Evolutionary conservation across 1,140 invertebrate species (phyloP).

Genomic region (Anagrus nilaparvatae): DNA sequence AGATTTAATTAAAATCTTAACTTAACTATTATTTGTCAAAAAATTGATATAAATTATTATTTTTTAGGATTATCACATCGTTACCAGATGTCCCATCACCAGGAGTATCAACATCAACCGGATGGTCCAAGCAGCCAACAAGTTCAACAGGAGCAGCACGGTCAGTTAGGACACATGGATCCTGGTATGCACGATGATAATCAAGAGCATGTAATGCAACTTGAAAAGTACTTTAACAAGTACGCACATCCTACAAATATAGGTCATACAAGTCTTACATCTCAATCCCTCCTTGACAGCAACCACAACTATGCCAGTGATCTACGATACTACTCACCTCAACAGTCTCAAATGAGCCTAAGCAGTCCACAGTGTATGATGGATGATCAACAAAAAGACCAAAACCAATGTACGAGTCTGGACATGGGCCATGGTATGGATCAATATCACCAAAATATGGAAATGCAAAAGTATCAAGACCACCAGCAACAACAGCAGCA

Average conservation of each 20-base stretch:
- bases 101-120: slow-evolving; percentile 34
- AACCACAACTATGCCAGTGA: slow-evolving; percentile 45
- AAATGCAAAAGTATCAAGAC: slow-evolving; percentile 37
- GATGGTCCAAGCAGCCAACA: slow-evolving; percentile 23
- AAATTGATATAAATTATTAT: no score
- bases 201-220: slow-evolving; percentile 34
- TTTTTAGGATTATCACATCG: slow-evolving; percentile 34
- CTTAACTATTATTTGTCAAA: background rate
- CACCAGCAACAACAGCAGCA: slow-evolving; percentile 37
- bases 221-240: slow-evolving; percentile 45
- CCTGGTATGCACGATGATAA: slow-evolving; percentile 33
- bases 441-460: slow-evolving; percentile 34
- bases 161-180: slow-evolving; percentile 30
- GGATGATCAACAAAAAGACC: slow-evolving; percentile 31
- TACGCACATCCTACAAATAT: slow-evolving; percentile 36
- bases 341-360: slow-evolving; percentile 33
- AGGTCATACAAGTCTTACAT: slow-evolving; percentile 29
- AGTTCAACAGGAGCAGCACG: slow-evolving; percentile 24
- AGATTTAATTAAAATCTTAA: no score
- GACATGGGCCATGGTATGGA: slow-evolving; percentile 23
- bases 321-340: slow-evolving; percentile 34
- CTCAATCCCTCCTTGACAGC: slow-evolving; percentile 38
- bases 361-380: slow-evolving; percentile 35
- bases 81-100: slow-evolving; percentile 37
- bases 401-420: slow-evolving; percentile 28